phyloP scores from a whole-genome alignment of 1,140 invertebrate species.

The Trypoxylus dichotomus region DNA sequence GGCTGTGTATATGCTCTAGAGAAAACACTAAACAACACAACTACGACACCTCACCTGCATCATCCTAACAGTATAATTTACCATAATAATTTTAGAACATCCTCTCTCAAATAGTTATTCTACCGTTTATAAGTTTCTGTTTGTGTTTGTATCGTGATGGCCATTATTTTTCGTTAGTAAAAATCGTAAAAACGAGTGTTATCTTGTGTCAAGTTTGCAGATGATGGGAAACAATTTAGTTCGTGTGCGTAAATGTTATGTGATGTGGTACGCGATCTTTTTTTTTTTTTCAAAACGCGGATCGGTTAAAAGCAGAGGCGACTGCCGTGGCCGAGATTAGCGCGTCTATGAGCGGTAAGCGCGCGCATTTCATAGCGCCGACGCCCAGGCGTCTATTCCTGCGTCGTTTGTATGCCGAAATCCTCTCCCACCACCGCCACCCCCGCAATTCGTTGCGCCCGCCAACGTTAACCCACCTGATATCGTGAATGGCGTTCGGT shows the following conservation, averaged over 20 bases:
- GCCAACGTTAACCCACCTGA: constrained; percentile 1
- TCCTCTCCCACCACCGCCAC: background rate
- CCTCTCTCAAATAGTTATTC: background rate
- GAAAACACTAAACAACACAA: constrained; percentile 12
- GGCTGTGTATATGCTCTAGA: background rate
- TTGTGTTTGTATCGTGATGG: background rate
- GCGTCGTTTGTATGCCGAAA: background rate
- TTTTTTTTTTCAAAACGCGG: constrained; percentile 5
- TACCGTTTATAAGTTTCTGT: constrained; percentile 1
- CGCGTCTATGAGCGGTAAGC: constrained; percentile 6
- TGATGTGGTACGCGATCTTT: constrained; percentile 10
- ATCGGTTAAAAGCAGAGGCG: constrained; percentile 4
- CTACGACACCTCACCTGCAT: constrained; percentile 17
- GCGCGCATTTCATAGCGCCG: constrained; percentile 13
- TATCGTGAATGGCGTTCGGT: constrained; percentile 8
- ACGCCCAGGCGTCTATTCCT: constrained; percentile 20
- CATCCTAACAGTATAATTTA: background rate
- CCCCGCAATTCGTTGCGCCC: background rate
- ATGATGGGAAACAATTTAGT: background rate
- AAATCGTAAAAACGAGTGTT: background rate
- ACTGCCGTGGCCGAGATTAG: constrained; percentile 20
- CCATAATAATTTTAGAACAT: constrained; percentile 1
- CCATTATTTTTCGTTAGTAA: background rate
- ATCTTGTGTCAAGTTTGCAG: background rate
- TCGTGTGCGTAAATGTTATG: background rate